phyloP scores from a whole-genome alignment of 2,888 invertebrate species.

The Pollenia griseotomentosa region DNA sequence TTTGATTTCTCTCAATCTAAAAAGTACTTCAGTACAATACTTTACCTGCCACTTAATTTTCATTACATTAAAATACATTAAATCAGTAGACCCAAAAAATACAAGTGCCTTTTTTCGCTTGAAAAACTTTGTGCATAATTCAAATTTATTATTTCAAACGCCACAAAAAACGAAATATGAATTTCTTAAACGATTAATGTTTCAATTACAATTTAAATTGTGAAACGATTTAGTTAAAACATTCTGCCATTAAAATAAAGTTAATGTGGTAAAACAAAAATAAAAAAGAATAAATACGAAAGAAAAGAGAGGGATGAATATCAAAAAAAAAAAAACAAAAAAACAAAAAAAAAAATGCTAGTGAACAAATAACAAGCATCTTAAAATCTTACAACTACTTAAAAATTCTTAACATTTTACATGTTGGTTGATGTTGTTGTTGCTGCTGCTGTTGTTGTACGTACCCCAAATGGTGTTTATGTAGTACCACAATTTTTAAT shows the following conservation, averaged over 20 bases:
- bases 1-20: too few species aligned
- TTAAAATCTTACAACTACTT: constrained; percentile 47
- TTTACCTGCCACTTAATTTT: too few species aligned
- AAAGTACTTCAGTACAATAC: too few species aligned
- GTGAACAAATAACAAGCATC: constrained; percentile 56
- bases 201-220: constrained; percentile 40
- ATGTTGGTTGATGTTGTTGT: constrained; percentile 20
- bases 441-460: background rate
- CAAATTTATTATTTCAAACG: constrained; percentile 14
- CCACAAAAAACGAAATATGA: constrained; percentile 1
- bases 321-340: background rate
- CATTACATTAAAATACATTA: background rate
- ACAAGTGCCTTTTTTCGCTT: background rate
- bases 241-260: constrained; percentile 9
- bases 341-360: constrained; percentile 35
- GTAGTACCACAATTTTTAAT: constrained; percentile 65
- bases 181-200: constrained; percentile 22
- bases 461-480: constrained; percentile 56
- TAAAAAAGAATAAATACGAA: background rate
- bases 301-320: too few species aligned
- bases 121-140: constrained; percentile 18
- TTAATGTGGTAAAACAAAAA: constrained; percentile 16
- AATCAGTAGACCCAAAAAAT: background rate
- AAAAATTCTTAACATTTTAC: constrained; percentile 51
- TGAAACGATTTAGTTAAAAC: constrained; percentile 19